Base-by-base conservation (phyloP, 1,140 invertebrate genomes). In the Aradophagus sp. region DNA sequence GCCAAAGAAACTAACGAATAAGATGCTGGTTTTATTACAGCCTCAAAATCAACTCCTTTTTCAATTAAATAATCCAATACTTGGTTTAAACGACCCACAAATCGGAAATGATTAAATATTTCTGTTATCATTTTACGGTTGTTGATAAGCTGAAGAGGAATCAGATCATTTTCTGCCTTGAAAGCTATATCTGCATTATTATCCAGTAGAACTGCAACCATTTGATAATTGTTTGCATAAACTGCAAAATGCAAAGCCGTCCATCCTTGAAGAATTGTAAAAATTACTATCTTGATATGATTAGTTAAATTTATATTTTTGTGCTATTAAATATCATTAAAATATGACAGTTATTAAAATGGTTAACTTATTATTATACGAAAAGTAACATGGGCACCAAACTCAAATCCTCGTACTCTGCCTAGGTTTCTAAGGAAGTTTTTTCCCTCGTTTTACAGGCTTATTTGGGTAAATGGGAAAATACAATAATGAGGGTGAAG, bases 171-270 rank as follows among this genome's bases (percentile, higher is more conserved):
- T 5, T 32, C 29, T 19, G 44, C 44, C 10, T 34, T 47, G 11
- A 15, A n/a, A 3, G 44, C 31, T 6, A 47, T 20, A 13, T 47
- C 44, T 20, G 44, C 44, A 12, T 27, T 20, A 8, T 31, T 20
- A 10, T 47, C 44, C n/a, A 47, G 5, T 2, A 47, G 20, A 34
- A 31, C 5, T n/a, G 10, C n/a, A 10, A 11, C 29, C 29, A 31
- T 31, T 6, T 2, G 4, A 3, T 5, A 3, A 6, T 10, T 6
- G n/a, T 31, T 31, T 10, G n/a, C 3, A 11, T 31, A 11, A 31
- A 45, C 31, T 31, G 41, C 41, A 12, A 45, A 17, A 17, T 45
- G 41, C 3, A 45, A 17, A 10, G 41, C 41, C 0, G 41, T 45
- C 41, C 41, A 45, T 4, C 41, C 41, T 42, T 1, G 27, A 42